Evolutionary conservation across 2,113 vertebrate genomes (phyloP).

Genomic region (Chloebia gouldiae): DNA sequence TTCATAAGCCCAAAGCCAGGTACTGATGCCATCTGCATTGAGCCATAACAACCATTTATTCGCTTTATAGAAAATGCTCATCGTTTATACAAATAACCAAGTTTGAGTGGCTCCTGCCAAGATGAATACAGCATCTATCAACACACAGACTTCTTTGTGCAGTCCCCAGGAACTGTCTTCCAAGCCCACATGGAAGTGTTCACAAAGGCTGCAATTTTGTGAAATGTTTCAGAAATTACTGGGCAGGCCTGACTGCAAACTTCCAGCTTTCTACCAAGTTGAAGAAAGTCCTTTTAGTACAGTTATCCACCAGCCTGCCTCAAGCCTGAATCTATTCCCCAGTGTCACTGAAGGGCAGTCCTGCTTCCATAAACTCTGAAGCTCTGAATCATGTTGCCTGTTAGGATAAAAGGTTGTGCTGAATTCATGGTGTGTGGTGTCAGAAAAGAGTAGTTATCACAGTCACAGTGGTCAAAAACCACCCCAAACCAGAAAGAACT

Average conservation of each 20-base stretch:
- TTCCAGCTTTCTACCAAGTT: background rate
- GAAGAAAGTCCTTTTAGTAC: background rate
- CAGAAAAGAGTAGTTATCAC: background rate
- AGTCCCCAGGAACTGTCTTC: background rate
- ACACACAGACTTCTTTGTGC: background rate
- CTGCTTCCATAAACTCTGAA: background rate
- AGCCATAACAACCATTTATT: slow-evolving; percentile 15
- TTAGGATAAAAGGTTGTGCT: background rate
- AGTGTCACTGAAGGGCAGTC: background rate
- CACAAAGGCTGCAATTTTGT: background rate
- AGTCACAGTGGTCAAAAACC: background rate
- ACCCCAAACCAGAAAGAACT: background rate
- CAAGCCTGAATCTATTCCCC: background rate
- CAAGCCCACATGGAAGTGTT: background rate
- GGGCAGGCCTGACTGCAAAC: background rate
- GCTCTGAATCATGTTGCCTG: background rate
- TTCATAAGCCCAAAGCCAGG: slow-evolving; percentile 11
- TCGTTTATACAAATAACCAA: background rate
- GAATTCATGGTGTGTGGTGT: background rate
- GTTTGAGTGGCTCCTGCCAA: background rate
- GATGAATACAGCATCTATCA: background rate
- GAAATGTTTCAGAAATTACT: background rate
- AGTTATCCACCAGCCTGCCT: background rate
- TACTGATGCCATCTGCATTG: background rate
- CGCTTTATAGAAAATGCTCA: background rate